phyloP scores from a whole-genome alignment of 2,797 vertebrate genomes.

The Botia kubotai region DNA sequence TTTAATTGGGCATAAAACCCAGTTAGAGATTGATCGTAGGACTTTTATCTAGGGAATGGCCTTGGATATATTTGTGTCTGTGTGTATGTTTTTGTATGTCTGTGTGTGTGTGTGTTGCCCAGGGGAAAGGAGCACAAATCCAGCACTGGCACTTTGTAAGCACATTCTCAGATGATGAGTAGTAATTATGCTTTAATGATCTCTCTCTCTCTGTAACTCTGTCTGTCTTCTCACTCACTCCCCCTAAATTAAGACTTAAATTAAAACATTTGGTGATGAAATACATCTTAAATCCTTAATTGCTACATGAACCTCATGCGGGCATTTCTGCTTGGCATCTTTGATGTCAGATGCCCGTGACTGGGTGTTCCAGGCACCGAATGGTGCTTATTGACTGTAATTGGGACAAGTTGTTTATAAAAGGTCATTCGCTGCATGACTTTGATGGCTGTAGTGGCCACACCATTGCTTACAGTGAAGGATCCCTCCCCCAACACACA shows the following conservation, averaged over 20 bases:
- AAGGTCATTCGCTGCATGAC: conserved; percentile 70
- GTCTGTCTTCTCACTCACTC: conserved; percentile 30
- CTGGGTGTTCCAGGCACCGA: conserved; percentile 68
- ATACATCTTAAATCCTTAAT: conserved; percentile 72
- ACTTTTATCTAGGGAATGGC: conserved; percentile 47
- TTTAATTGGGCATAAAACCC: conserved; percentile 52
- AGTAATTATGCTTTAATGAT: conserved; percentile 82
- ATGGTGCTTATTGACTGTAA: conserved; percentile 77
- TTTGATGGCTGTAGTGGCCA: conserved; percentile 72
- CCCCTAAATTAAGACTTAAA: conserved; percentile 73
- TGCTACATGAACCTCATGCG: conserved; percentile 66
- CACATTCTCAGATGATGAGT: conserved; percentile 78
- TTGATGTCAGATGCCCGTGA: conserved; percentile 71
- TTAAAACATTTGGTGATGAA: conserved; percentile 80
- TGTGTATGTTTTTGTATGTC: conserved; percentile 48
- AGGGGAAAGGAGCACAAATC: conserved; percentile 68
- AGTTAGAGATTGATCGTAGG: conserved; percentile 42
- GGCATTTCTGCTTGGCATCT: conserved; percentile 67
- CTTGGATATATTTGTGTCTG: conserved; percentile 55
- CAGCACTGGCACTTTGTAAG: conserved; percentile 77
- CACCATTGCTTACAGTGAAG: conserved; percentile 48
- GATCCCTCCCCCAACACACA: conserved; percentile 54
- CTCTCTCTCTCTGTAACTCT: conserved; percentile 23
- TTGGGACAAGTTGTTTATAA: conserved; percentile 78
- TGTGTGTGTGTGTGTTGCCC: conserved; percentile 64